Evolutionary conservation across 2,797 vertebrate species (phyloP), one percentile per base, ranked within the genome.

Genomic region (Ctenopoma multispine): DNA sequence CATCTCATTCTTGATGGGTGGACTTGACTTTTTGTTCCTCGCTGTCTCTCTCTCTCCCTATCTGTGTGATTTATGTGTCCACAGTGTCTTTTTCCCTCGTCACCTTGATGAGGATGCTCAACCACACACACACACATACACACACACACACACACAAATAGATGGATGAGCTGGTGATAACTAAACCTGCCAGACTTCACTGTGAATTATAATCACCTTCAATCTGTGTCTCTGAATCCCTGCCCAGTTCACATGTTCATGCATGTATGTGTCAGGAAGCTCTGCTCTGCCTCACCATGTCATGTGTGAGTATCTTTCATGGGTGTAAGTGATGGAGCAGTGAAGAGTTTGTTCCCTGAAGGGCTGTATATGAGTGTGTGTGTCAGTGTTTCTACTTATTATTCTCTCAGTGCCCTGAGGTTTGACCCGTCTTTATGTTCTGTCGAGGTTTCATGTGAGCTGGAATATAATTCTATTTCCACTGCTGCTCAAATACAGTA

Each of bases 201-300:
- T 79, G 73, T 86, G 87, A 90, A 90, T 90, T 85, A 80, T 87
- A 88, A 87, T 89, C 90, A 84, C 82, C 79, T 88, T 85, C 84
- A 84, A 84, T 89, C 84, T 86, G 83, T 75, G 83, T 79, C 77
- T 81, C 80, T 87, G 86, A 86, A 84, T 85, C 80, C 60, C 51
- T 76, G 86, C 83, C 80, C 80, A 84, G 69, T 68, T 85, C 65
- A 57, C 55, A 20, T 73, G 59, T 80, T 23, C 7, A 0, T 75
- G 43, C 63, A 57, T 67, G 72, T 66, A 44, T 69, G 67, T 50
- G 73, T 59, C 24, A 47, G 71, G 44, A 69, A 64, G 47, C 53
- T 77, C 34, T 66, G 5, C 77, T 70, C 51, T 64, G 69, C 51
- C 60, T 76, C 66, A 69, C 51, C 27, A 31, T 64, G 61, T 80